A percentile compares a stretch with the other conserved stretches of the same genome.
Conservation (phyloP, 1,140 invertebrate genomes). For the Popillia japonica region DNA sequence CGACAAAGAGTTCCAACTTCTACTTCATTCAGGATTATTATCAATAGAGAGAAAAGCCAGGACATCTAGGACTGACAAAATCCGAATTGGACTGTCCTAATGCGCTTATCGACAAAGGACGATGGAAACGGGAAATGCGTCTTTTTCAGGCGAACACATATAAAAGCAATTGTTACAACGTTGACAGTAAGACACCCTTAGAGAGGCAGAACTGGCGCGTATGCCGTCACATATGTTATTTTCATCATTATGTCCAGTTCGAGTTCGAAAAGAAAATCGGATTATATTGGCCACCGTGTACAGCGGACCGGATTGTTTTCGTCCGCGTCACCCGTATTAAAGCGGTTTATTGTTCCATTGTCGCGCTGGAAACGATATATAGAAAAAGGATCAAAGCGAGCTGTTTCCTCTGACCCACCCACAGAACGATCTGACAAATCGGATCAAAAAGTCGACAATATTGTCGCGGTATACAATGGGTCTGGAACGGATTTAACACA, state of each 20-base stretch:
- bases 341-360: not conserved
- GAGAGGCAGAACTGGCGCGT: conserved; percentile 52
- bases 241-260: conserved; percentile 57
- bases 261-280: conserved; percentile 54
- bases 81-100: conserved; percentile 25
- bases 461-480: conserved; percentile 57
- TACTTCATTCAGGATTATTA: conserved; percentile 38
- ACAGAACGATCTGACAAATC: conserved; percentile 60
- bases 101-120: conserved; percentile 28
- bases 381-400: conserved; percentile 56
- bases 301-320: conserved; percentile 37
- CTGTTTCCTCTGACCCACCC: conserved; percentile 55
- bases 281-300: conserved; percentile 56
- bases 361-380: conserved; percentile 52
- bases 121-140: conserved; percentile 37
- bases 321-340: not conserved
- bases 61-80: conserved; percentile 2
- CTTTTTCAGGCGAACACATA: conserved; percentile 47
- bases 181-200: conserved; percentile 61
- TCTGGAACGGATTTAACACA: conserved; percentile 53
- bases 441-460: conserved; percentile 62
- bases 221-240: conserved; percentile 59
- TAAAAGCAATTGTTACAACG: conserved; percentile 55
- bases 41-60: not conserved
- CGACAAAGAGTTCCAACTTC: conserved; percentile 34